Evolutionary conservation across 2,113 vertebrate genomes (phyloP), one percentile per base, ranked within the genome.

Genomic region (Atherinomorus stipes): DNA sequence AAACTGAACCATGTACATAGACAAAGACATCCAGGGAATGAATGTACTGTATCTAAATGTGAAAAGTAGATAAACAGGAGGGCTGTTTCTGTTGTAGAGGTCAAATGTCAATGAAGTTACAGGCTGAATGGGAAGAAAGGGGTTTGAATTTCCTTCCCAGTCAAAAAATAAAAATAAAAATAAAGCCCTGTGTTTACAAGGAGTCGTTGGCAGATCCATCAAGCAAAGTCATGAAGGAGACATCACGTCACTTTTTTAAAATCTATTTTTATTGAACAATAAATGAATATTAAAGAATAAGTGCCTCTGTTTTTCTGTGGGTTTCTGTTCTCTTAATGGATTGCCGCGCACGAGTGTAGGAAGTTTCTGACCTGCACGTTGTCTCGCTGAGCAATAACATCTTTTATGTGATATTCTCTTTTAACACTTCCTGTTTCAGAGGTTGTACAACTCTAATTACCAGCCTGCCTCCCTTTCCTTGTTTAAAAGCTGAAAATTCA

Each of bases 211-310:
- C 83, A 83, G 82, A 87, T 68, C 85, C 85, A 80, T 81, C 84
- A 73, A 74, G 81, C 74, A 68, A 74, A 90, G 79, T 87, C 88
- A 88, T 90, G 91, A 94, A 94, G 93, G 91, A 94, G 91, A 92
- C 92, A 86, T 93, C 78, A 89, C 86, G 91, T 94, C 93, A 94
- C 90, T 94, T 93, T 93, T 92, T 93, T 80, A 61, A 88, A 92
- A 88, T 93, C 92, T 93, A 94, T 93, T 94, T 94, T 94, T 93
- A 94, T 92, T 85, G 89, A 92, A 93, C 90, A 94, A 93, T 93
- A 94, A 93, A 94, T 90, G 89, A 92, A 92, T 89, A 93, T 90
- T 86, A 92, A 83, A 90, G 90, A 93, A 89, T 84, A 74, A 89
- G 88, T 87, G 64, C 70, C 76, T 59, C 0, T n/a, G 44, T 69